These are phyloP conservation scores for Danaus chrysippus DNA, from an alignment of 2,888 invertebrate genomes.

Conservation along the genomic window DNA sequence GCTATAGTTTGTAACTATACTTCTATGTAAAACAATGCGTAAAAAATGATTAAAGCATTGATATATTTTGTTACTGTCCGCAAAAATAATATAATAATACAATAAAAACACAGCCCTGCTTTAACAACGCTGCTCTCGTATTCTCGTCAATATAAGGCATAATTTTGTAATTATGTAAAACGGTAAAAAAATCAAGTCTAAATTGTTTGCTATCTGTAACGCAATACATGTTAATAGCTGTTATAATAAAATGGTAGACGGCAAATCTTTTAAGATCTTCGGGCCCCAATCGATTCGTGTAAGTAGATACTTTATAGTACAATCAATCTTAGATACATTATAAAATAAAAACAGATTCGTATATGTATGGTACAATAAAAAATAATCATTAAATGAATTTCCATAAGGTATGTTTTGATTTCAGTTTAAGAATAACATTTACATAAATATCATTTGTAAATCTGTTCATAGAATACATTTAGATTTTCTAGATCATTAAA, in stretches of 20 bases:
- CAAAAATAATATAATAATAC: background rate
- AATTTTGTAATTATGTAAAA: conserved; percentile 76
- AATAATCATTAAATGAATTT: background rate
- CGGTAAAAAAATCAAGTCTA: conserved; percentile 67
- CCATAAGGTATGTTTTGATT: conserved; percentile 2
- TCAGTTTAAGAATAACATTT: conserved; percentile 1
- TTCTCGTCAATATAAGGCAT: conserved; percentile 66
- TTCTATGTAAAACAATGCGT: too few species aligned
- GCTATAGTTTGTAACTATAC: too few species aligned
- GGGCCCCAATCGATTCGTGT: conserved; percentile 57
- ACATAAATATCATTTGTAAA: conserved; percentile 5
- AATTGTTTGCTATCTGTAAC: conserved; percentile 72
- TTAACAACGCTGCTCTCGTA: conserved; percentile 27
- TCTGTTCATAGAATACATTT: too few species aligned
- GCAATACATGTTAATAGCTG: conserved; percentile 70
- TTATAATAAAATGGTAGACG: conserved; percentile 66
- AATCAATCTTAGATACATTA: conserved; percentile 45
- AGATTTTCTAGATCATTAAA: background rate
- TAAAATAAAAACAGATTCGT: conserved; percentile 6
- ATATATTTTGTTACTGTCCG: background rate
- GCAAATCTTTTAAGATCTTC: conserved; percentile 60
- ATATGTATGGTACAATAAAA: background rate
- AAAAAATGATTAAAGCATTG: too few species aligned
- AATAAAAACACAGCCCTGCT: conserved; percentile 21
- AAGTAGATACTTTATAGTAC: conserved; percentile 52